These are phyloP conservation scores for Vulpes vulpes DNA, from an alignment of 2,113 vertebrate species.

Conservation along the genomic window DNA sequence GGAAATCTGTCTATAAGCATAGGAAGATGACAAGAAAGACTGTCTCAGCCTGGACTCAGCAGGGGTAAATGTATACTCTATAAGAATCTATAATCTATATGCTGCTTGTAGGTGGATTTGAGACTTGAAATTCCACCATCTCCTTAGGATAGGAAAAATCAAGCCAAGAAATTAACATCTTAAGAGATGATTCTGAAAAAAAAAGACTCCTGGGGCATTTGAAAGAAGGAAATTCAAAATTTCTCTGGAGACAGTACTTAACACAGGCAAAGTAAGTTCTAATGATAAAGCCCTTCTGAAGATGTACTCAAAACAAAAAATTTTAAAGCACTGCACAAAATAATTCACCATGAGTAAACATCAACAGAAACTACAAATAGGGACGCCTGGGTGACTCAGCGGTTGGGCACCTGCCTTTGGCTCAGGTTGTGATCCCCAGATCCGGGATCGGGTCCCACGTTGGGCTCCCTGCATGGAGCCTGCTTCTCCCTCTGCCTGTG, in stretches of 20 bases:
- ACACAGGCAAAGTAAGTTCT: conserved; percentile 24
- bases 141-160: conserved; percentile 5
- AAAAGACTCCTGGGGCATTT: background rate
- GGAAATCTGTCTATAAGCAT: background rate
- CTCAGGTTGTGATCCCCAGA: too few relatives aligned
- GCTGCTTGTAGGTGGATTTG: background rate
- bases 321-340: conserved; percentile 22
- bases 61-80: background rate
- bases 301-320: conserved; percentile 32
- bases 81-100: conserved; percentile 11
- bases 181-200: conserved; percentile 53
- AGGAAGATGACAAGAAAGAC: background rate
- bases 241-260: background rate
- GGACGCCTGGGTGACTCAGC: too few relatives aligned
- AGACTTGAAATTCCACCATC: conserved; percentile 9
- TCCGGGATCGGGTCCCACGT: too few relatives aligned
- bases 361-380: background rate
- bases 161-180: background rate
- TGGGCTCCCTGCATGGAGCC: too few relatives aligned
- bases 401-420: too few relatives aligned
- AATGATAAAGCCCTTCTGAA: background rate
- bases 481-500: too few relatives aligned
- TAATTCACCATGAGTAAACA: background rate
- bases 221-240: conserved; percentile 26
- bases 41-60: background rate